These are phyloP conservation scores for Danio aesculapii DNA, from an alignment of 2,797 vertebrate genomes.

Conservation along the genomic window DNA sequence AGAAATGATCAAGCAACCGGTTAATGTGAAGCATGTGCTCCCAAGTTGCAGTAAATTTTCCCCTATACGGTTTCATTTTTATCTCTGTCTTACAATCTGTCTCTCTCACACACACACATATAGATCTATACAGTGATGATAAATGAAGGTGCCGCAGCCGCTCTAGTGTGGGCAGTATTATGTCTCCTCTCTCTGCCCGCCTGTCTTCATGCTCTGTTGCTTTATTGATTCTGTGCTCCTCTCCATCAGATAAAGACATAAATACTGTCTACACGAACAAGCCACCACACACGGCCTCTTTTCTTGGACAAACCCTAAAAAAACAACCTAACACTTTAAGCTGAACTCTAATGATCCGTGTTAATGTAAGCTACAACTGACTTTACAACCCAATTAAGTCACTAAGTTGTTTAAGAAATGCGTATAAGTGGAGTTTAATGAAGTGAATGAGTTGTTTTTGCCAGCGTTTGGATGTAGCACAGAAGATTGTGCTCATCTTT, in stretches of 20 bases:
- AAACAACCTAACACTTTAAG: not conserved
- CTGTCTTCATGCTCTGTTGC: constrained; percentile 61
- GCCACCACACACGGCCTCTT: not conserved
- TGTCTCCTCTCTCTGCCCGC: constrained; percentile 63
- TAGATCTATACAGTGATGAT: constrained; percentile 58
- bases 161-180: constrained; percentile 62
- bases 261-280: constrained; percentile 53
- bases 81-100: not conserved
- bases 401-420: not conserved
- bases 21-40: no score
- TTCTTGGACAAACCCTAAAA: not conserved
- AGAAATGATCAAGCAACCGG: no score
- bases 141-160: constrained; percentile 66
- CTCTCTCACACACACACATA: not conserved
- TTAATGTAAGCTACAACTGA: not conserved
- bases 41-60: not conserved
- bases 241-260: constrained; percentile 52
- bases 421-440: not conserved
- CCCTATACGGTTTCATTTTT: not conserved
- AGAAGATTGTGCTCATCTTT: constrained; percentile 63
- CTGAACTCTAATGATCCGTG: constrained; percentile 2
- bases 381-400: not conserved
- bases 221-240: constrained; percentile 65
- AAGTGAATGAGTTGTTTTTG: not conserved
- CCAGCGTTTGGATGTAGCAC: not conserved